Conservation (phyloP, 2,797 vertebrate species). For the Hyperoplus immaculatus region DNA sequence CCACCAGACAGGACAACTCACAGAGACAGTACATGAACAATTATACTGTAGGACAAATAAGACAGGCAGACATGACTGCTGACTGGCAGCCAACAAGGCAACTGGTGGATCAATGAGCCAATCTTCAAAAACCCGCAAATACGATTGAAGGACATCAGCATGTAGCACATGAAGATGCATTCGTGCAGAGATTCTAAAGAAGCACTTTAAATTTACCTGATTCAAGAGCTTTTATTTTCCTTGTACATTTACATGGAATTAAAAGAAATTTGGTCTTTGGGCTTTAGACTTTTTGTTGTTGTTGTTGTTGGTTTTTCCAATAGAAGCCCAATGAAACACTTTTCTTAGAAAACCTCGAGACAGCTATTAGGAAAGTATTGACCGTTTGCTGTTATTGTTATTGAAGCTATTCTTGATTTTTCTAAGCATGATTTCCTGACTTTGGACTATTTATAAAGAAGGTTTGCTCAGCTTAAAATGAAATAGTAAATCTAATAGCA, state of each 20-base stretch:
- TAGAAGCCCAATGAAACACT: no score
- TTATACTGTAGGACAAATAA: not conserved
- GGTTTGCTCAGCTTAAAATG: not conserved
- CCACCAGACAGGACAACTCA: not conserved
- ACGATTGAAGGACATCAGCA: not conserved
- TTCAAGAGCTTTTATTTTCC: not conserved
- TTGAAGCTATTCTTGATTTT: not conserved
- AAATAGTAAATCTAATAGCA: not conserved
- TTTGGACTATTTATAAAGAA: not conserved
- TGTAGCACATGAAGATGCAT: not conserved
- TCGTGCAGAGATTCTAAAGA: not conserved
- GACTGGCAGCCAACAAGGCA: not conserved
- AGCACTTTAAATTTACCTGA: not conserved
- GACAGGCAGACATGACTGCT: not conserved
- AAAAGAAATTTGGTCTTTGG: no score
- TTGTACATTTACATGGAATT: not conserved
- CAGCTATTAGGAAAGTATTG: not conserved
- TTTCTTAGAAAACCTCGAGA: not conserved
- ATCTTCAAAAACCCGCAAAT: conserved; percentile 9
- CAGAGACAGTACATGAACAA: not conserved
- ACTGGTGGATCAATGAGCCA: conserved; percentile 6
- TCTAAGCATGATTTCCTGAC: not conserved
- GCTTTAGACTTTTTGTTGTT: not conserved
- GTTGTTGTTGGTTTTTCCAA: not conserved
- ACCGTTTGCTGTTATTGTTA: not conserved